Evolutionary conservation across 2,113 vertebrate species (phyloP), one percentile per base, ranked within the genome.

Genomic region (Crocuta crocuta): DNA sequence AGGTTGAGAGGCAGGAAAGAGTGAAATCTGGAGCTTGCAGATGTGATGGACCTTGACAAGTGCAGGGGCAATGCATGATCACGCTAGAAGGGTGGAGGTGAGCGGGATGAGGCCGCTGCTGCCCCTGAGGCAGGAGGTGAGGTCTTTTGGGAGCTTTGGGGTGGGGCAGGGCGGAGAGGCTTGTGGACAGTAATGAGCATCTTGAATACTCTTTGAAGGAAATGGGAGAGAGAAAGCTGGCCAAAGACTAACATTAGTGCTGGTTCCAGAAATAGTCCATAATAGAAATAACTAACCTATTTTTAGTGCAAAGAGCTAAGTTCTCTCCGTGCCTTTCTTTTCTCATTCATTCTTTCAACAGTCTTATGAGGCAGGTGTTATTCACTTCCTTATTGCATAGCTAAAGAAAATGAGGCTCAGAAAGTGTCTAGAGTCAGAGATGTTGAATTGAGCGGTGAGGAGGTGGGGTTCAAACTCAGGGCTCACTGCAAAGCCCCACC

Each of bases 321-420:
- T 68, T 50, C 53, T 79, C 28, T 82, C 26, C 7, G 26, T 7
- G 35, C 31, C 43, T 82, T 45, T 73, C 48, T 83, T 78, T 83
- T 93, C 45, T 95, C 68, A 58, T 55, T 90, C 73, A 50, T 65
- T 39, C 85, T 50, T 82, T 78, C 70, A 50, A 35, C 66, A 23
- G 0, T 43, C 5, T 0, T 31, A 12, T 9, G 35, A 45, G 50
- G 68, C 74, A 91, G 73, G 24, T 76, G 55, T 70, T 78, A 31
- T 12, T 43, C 10, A 58, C 53, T 55, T 45, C 71, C 5, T 58
- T 33, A 45, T 31, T 19, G 91, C 65, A 65, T 26, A 65, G 39
- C 45, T 48, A 68, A 82, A 76, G 92, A 84, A 39, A 91, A 73
- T 8, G 50, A 48, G 16, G 48, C 31, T 45, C 9, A 1, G 19